Conservation (phyloP, 2,113 vertebrate genomes). For the Onychorhynchus coronatus region DNA sequence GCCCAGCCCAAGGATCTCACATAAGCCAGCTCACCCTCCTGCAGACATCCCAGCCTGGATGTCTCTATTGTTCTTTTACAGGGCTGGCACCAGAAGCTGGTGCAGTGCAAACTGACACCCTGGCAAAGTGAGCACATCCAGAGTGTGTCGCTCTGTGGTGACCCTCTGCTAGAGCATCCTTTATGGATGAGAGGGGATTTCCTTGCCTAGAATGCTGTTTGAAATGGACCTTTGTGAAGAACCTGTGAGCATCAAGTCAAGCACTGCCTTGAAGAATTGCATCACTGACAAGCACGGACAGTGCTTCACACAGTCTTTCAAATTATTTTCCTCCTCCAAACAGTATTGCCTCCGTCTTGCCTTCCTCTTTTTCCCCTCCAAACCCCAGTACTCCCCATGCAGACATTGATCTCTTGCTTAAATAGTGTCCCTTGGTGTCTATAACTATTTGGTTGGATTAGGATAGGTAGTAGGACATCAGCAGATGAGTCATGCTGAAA, state of each 20-base stretch:
- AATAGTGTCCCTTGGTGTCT: background rate
- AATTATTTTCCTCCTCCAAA: background rate
- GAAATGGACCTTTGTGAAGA: background rate
- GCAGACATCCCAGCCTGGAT: background rate
- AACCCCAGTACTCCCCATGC: background rate
- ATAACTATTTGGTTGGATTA: background rate
- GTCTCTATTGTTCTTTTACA: background rate
- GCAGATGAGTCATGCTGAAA: background rate
- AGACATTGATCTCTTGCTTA: background rate
- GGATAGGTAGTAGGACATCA: background rate
- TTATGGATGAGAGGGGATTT: background rate
- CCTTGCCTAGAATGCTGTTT: background rate
- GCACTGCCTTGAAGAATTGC: background rate
- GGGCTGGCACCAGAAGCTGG: background rate
- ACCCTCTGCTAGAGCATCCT: background rate
- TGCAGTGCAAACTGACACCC: rapidly evolving
- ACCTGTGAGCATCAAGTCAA: background rate
- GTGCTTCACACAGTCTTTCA: background rate
- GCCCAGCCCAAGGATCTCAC: background rate
- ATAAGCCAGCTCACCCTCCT: background rate
- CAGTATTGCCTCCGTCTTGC: background rate
- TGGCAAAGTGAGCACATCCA: rapidly evolving
- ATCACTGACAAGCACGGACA: rapidly evolving
- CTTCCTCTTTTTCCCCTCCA: background rate
- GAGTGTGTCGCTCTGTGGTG: rapidly evolving